Base-by-base conservation (phyloP, 2,113 vertebrate species). In the Talpa occidentalis region DNA sequence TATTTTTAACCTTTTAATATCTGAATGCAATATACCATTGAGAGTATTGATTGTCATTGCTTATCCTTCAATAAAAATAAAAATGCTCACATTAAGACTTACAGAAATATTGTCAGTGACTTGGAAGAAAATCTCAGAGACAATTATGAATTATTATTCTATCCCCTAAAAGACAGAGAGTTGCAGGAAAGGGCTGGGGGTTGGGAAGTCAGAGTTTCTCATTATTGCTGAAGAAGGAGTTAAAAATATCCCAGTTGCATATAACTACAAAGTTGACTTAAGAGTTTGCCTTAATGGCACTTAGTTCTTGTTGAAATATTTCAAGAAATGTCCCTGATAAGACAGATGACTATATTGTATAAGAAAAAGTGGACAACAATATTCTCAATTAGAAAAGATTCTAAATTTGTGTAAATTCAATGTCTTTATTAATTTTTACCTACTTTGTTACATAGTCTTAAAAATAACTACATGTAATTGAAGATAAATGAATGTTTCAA, bases 111-210 rank as follows among this genome's bases (percentile, higher is more conserved):
- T 69, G 42, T 77, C 59, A 80, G 2, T 66, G 44, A 7, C 30
- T n/a, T 40, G 49, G 32, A 89, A 93, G 62, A 72, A 91, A 81
- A 86, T 35, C 24, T 81, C 73, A 79, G n/a, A 70, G 47, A 32
- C 40, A 54, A 40, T 70, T 72, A 16, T 85, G 28, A 84, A 70
- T 0, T 21, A 56, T 47, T 62, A 22, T 86, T 93, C 92, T 81
- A 85, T 70, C 9, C 3, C 15, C 22, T 64, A 85, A 78, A 91
- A 64, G 73, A 5, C 2, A 72, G 54, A 64, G 3, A 42, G 9
- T 42, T 79, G 14, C 32, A 74, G 21, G 32, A 32, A 94, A n/a
- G 3, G 19, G 16, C 16, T 95, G 26, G 1, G 12, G 19, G 40
- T 22, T 56, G 28, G 12, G 59, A 16, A 91, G 59, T 37, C 12